Base-by-base conservation (phyloP, 2,797 vertebrate genomes). In the Crocodylus rhombifer region DNA sequence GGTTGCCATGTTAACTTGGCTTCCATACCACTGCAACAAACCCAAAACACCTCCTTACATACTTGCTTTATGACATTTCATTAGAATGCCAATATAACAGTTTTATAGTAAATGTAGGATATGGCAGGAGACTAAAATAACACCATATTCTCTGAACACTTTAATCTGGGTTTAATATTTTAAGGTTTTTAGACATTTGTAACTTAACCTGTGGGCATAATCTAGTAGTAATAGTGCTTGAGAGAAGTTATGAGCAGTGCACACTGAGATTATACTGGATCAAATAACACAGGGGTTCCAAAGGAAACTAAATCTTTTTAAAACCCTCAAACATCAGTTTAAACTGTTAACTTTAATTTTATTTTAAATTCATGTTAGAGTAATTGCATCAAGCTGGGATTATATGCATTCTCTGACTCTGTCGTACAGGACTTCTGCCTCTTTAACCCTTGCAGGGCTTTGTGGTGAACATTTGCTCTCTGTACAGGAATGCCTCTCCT, bases 291-390 rank as follows among this genome's bases (percentile, higher is more conserved):
- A 95, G 97, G 95, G 97, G 96, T 98, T 98, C 97, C 98, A 98
- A 97, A 97, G 97, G 98, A 98, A 98, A 98, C 97, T 93, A 97
- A 98, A 98, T 98, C 97, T 97, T 98, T 97, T 97, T 97, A 97
- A 98, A 97, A 96, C 96, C 97, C 96, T 98, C 97, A 98, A 98
- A 98, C 97, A 98, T 98, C 97, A 97, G 97, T 98, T 98, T 98
- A 98, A 98, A 97, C 97, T 98, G 98, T 98, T 98, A 98, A 97
- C 96, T 98, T 98, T 98, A 98, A 98, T 98, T 98, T 98, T 97
- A 98, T 98, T 98, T 98, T 97, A 98, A 98, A 98, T 98, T 98
- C 97, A 97, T 97, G 97, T 97, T 97, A 96, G 94, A 97, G 94
- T 97, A 97, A 98, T 98, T 98, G 97, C 97, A 98, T 97, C 97